phyloP scores from a whole-genome alignment of 1,140 invertebrate species.

The Stenopsyche tienmushanensis region DNA sequence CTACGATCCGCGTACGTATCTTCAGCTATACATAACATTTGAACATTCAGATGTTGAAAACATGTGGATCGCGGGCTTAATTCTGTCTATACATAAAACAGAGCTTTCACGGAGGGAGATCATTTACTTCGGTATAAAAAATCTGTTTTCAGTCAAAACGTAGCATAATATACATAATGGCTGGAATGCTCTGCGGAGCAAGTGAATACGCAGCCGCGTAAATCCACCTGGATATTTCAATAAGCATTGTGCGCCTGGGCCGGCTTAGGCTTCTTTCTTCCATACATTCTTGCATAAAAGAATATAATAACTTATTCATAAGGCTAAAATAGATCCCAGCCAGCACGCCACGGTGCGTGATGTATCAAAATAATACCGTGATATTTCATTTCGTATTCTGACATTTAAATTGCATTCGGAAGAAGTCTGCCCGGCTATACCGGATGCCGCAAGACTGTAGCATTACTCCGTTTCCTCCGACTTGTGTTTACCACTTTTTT shows the following conservation, averaged over 20 bases:
- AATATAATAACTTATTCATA: slow-evolving; percentile 34
- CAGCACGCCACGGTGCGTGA: slow-evolving; percentile 27
- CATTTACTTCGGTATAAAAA: not conserved
- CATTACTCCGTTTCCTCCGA: not conserved
- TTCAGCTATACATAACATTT: too few relatives aligned
- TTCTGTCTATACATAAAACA: too few relatives aligned
- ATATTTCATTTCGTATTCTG: slow-evolving; percentile 32
- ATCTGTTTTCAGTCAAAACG: not conserved
- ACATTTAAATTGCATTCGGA: slow-evolving; percentile 36
- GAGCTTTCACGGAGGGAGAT: too few relatives aligned
- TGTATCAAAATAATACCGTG: slow-evolving; percentile 32
- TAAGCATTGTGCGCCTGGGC: not conserved
- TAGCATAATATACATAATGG: not conserved
- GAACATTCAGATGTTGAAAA: too few relatives aligned
- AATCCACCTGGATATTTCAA: not conserved
- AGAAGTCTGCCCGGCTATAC: slow-evolving; percentile 2
- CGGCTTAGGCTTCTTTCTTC: not conserved
- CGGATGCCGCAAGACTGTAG: slow-evolving; percentile 5
- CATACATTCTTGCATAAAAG: not conserved
- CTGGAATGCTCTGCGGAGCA: not conserved
- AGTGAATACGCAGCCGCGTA: not conserved
- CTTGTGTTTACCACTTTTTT: not conserved
- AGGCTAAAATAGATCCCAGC: slow-evolving; percentile 14
- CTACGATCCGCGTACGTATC: too few relatives aligned
- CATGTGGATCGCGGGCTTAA: too few relatives aligned